These are phyloP conservation scores for Netelia melanura DNA, from an alignment of 2,888 invertebrate genomes.

Conservation along the genomic window DNA sequence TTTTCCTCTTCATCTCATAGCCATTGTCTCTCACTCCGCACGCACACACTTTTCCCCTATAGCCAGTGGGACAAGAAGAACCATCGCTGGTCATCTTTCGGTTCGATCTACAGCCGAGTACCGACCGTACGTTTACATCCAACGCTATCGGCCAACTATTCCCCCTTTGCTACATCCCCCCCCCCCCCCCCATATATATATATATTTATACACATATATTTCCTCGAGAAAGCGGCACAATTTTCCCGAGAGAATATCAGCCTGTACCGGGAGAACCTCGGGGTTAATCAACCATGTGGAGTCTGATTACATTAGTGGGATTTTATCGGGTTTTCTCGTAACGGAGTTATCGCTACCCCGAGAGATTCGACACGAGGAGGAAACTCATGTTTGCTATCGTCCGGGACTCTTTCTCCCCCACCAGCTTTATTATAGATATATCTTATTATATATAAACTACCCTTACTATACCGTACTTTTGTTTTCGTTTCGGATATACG, in stretches of 20 bases:
- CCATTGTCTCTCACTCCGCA: constrained; percentile 56
- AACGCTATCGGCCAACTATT: constrained; percentile 46
- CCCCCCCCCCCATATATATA: not conserved
- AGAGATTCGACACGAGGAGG: constrained; percentile 73
- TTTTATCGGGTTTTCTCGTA: constrained; percentile 80
- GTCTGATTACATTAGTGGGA: constrained; percentile 81
- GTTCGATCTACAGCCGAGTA: constrained; percentile 63
- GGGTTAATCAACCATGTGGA: constrained; percentile 82
- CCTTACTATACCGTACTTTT: constrained; percentile 22
- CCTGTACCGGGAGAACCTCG: constrained; percentile 64
- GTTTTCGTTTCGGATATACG: constrained; percentile 26
- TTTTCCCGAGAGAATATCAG: constrained; percentile 76
- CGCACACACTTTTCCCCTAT: not conserved
- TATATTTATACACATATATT: constrained; percentile 5
- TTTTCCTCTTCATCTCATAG: constrained; percentile 45
- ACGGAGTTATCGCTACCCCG: constrained; percentile 75
- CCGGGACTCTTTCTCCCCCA: constrained; percentile 62
- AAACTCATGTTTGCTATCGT: constrained; percentile 74
- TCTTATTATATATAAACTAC: constrained; percentile 1
- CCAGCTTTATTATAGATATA: constrained; percentile 70
- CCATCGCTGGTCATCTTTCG: constrained; percentile 36
- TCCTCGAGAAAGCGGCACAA: constrained; percentile 67
- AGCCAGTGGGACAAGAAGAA: constrained; percentile 28
- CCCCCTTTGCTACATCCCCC: not conserved
- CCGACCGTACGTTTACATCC: constrained; percentile 68